Conservation (phyloP, 2,888 invertebrate genomes). For the Hydrotaea diabolus region DNA sequence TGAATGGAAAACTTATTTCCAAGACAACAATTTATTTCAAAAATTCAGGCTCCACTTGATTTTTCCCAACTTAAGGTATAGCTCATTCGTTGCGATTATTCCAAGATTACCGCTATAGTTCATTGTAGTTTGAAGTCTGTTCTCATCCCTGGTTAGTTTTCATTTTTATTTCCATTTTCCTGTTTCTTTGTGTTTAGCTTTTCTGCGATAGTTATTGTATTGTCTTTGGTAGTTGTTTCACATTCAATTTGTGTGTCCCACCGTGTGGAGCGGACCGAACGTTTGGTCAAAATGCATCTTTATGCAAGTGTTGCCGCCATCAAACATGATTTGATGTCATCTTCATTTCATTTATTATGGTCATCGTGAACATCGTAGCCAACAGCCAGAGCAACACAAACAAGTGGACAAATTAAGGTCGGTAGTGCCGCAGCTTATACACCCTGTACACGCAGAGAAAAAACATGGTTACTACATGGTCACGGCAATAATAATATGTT, state of each 20-base stretch:
- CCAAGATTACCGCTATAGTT: too few relatives aligned
- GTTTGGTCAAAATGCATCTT: constrained; percentile 65
- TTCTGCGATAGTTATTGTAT: not conserved
- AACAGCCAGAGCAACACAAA: not conserved
- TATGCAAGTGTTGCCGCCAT: constrained; percentile 78
- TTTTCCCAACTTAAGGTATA: not conserved
- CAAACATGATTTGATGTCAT: constrained; percentile 79
- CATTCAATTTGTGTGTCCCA: not conserved
- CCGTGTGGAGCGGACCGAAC: not conserved
- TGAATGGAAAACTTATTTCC: too few relatives aligned
- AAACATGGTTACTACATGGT: too few relatives aligned
- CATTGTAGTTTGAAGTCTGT: too few relatives aligned
- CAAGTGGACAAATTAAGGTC: too few relatives aligned
- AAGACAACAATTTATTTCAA: too few relatives aligned
- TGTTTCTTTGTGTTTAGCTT: not conserved
- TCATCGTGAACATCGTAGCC: constrained; percentile 26
- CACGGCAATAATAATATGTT: too few relatives aligned
- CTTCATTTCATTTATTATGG: constrained; percentile 75
- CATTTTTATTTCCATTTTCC: not conserved
- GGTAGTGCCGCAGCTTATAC: too few relatives aligned
- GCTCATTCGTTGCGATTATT: not conserved
- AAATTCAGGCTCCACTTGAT: too few relatives aligned
- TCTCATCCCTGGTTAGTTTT: not conserved
- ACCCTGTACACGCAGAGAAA: too few relatives aligned
- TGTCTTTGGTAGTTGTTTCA: not conserved